A percentile compares a stretch with the other conserved stretches of the same genome.
phyloP scores from a whole-genome alignment of 1,140 invertebrate genomes.

The Mamestra configurata region DNA sequence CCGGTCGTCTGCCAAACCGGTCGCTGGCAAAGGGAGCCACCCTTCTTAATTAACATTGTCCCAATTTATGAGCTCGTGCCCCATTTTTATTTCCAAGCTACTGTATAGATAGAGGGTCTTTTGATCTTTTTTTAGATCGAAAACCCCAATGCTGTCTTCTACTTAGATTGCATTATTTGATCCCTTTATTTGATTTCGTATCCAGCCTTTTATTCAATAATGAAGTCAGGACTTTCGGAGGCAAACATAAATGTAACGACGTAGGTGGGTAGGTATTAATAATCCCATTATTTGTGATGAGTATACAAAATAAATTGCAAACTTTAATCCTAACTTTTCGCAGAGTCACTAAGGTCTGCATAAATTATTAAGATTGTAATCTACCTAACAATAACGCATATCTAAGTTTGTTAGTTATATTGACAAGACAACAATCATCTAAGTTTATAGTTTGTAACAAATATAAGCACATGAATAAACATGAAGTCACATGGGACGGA shows the following conservation, averaged over 20 bases:
- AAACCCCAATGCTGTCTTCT: not conserved
- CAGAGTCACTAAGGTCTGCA: not conserved
- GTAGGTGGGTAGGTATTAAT: not conserved
- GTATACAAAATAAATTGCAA: not conserved
- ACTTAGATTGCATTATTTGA: not conserved
- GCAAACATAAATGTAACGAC: not conserved
- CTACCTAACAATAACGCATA: too few species aligned
- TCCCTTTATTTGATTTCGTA: not conserved
- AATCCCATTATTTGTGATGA: not conserved
- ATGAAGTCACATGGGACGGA: not conserved
- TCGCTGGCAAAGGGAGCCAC: constrained; percentile 28
- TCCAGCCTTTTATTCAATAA: not conserved
- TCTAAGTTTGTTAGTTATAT: not conserved
- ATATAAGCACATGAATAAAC: not conserved
- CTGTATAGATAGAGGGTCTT: constrained; percentile 2
- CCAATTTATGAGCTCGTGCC: constrained; percentile 44
- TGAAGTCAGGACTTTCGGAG: not conserved
- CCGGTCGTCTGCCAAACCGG: constrained; percentile 34
- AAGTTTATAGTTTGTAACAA: not conserved
- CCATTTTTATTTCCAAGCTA: constrained; percentile 26
- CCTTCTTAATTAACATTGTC: constrained; percentile 46
- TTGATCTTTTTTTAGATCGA: constrained; percentile 14
- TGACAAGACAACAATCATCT: not conserved
- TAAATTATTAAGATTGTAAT: too few species aligned
- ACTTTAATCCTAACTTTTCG: not conserved